Conservation (phyloP, 1,140 invertebrate species). For the Drosophila lowei region DNA sequence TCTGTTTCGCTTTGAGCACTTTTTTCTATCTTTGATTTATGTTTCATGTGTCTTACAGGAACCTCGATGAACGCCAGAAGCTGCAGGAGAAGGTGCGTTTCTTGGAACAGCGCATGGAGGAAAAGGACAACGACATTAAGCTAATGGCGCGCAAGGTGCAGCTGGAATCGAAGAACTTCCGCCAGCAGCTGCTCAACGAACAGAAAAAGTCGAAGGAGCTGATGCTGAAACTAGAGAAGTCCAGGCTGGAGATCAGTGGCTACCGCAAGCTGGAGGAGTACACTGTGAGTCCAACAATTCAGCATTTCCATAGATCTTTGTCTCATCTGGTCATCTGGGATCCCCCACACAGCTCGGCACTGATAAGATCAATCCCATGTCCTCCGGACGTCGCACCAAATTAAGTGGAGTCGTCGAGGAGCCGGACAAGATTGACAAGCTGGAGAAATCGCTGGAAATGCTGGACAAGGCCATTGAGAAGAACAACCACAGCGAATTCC, state of each 20-base stretch:
- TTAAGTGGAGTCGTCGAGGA: conserved; percentile 44
- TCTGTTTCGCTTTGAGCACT: no score
- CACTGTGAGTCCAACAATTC: conserved; percentile 39
- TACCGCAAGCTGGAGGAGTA: conserved; percentile 77
- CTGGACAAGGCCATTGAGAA: conserved; percentile 70
- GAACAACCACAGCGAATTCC: conserved; percentile 63
- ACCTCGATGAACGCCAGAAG: conserved; percentile 89
- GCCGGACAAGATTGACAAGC: conserved; percentile 64
- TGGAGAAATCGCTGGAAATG: conserved; percentile 69
- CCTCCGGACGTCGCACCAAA: conserved; percentile 54
- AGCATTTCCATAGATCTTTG: neutral
- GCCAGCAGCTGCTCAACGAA: conserved; percentile 88
- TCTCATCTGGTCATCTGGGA: neutral
- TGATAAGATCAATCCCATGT: conserved; percentile 61
- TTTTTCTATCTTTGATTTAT: no score
- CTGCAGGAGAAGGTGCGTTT: conserved; percentile 87
- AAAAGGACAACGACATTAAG: conserved; percentile 88
- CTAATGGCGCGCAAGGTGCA: conserved; percentile 87
- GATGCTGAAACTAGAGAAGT: conserved; percentile 87
- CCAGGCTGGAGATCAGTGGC: conserved; percentile 83
- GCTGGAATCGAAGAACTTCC: conserved; percentile 89
- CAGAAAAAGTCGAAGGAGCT: conserved; percentile 88
- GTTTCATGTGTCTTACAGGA: conserved; percentile 76
- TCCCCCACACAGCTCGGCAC: conserved; percentile 11
- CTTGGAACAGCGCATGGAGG: conserved; percentile 86